A percentile compares a stretch with the other conserved stretches of the same genome.
phyloP scores from a whole-genome alignment of 1,140 invertebrate species.

The Micrasema longulum region DNA sequence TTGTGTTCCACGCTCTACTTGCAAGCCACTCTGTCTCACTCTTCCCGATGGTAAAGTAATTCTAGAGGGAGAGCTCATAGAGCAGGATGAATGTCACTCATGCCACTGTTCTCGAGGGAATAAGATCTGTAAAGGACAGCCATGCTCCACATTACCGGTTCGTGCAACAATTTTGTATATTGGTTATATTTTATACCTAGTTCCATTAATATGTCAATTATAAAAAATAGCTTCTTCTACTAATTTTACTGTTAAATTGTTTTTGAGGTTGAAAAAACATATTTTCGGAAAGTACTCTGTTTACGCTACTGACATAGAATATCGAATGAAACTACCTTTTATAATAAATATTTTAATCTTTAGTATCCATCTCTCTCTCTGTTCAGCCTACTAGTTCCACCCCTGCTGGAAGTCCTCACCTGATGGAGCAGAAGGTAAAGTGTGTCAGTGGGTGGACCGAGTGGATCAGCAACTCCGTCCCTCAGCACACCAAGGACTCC shows the following conservation, averaged over 20 bases:
- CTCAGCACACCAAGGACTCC: constrained; percentile 57
- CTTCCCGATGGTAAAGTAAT: constrained; percentile 72
- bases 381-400: constrained; percentile 54
- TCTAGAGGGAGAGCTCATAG: constrained; percentile 83
- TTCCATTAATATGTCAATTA: too few relatives aligned
- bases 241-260: too few relatives aligned
- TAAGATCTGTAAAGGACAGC: constrained; percentile 76
- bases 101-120: constrained; percentile 79
- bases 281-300: too few relatives aligned
- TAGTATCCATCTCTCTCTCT: too few relatives aligned
- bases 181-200: too few relatives aligned
- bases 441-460: constrained; percentile 79
- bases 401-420: constrained; percentile 54
- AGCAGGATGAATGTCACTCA: constrained; percentile 80
- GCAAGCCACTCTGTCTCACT: constrained; percentile 78
- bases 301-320: too few relatives aligned
- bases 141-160: constrained; percentile 64
- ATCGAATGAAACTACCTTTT: too few relatives aligned
- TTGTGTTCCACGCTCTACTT: constrained; percentile 79
- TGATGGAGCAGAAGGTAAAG: constrained; percentile 59
- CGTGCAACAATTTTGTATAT: neutral
- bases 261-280: too few relatives aligned
- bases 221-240: too few relatives aligned
- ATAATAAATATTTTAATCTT: too few relatives aligned
- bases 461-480: constrained; percentile 77